Evolutionary conservation across 2,797 vertebrate species (phyloP), one percentile per base, ranked within the genome.

Genomic region (Propithecus perrieri): DNA sequence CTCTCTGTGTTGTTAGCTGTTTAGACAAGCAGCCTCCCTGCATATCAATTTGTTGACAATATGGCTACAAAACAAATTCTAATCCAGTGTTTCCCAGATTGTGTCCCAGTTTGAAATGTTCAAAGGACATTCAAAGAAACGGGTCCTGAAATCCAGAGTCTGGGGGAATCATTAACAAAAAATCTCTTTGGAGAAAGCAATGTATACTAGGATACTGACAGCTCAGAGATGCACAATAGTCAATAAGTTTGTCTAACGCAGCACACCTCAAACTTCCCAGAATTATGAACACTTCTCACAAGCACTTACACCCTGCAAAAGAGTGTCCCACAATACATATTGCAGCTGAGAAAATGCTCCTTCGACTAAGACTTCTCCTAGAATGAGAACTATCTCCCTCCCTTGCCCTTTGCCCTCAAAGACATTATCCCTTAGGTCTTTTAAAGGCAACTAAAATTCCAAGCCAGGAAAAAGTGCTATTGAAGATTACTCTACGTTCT

Each of bases 161-260:
- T n/a, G 55, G 24, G 63, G 67, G 57, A 46, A 78, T 83, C 12
- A 69, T 35, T 53, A 78, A 72, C n/a, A 46, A 79, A 79, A 26
- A 55, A 35, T 41, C 12, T 30, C 76, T 83, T 11, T 2, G 11
- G 17, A 94, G 57, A 91, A 91, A 91, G 35, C 33, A 91, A 26
- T 11, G 13, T 5, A 22, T 0, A 2, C 30, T 12, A 33, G 14
- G 72, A 26, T 7, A 24, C 30, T 1, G 28, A 84, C 1, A 14
- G 55, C 43, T 20, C 1, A 2, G 22, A 8, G 28, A 22, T 5
- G 14, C 11, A 22, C 61, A 11, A 0, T 5, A 6, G 33, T 17
- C 8, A 2, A 53, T n/a, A 83, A 33, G 38, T 17, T 1, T 14
- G 18, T 14, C 81, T 24, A 61, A 28, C 20, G 38, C 17, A 38